These are phyloP conservation scores for Formicarius rufipectus DNA, from an alignment of 2,113 vertebrate genomes.

Conservation along the genomic window DNA sequence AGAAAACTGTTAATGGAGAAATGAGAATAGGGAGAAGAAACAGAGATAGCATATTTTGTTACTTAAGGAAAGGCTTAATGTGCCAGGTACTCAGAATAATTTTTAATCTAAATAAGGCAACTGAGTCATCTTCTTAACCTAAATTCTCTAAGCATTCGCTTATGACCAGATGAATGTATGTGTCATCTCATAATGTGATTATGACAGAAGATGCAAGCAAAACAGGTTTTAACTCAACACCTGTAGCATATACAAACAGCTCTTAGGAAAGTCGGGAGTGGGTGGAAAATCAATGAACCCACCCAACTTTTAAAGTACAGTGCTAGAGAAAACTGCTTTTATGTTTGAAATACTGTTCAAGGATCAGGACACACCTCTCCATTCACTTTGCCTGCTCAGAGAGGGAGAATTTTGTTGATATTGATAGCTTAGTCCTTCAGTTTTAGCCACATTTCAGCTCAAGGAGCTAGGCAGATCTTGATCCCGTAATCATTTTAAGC, in stretches of 20 bases:
- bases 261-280: not conserved
- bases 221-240: not conserved
- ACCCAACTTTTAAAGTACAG: not conserved
- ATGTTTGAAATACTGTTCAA: not conserved
- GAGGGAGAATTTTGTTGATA: no score
- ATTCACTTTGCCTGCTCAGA: not conserved
- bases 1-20: not conserved
- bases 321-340: not conserved
- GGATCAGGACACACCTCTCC: not conserved
- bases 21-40: not conserved
- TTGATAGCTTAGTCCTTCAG: not conserved
- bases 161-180: not conserved
- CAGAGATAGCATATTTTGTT: not conserved
- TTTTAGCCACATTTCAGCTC: not conserved
- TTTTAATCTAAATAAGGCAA: not conserved
- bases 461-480: not conserved
- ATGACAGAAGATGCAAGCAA: not conserved
- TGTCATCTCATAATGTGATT: slow-evolving; percentile 1
- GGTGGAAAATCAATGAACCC: not conserved
- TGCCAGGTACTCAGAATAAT: not conserved
- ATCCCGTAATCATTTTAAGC: not conserved
- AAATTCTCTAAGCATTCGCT: not conserved
- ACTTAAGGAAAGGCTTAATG: not conserved
- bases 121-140: slow-evolving; percentile 4
- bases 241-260: not conserved